Conservation (phyloP, 2,113 vertebrate genomes). For the Stercorarius parasiticus region DNA sequence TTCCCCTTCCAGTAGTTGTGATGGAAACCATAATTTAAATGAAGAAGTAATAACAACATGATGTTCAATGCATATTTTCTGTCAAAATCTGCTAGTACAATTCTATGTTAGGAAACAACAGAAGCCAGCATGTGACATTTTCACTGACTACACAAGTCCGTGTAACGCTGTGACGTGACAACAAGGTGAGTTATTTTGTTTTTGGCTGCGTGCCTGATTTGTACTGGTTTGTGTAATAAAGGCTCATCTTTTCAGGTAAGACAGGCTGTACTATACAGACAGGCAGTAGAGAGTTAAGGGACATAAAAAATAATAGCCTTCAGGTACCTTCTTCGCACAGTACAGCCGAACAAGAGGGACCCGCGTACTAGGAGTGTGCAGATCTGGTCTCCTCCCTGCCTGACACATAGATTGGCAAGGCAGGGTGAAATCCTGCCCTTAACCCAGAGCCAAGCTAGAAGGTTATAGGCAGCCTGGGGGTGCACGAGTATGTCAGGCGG, state of each 20-base stretch:
- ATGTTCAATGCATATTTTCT: not conserved
- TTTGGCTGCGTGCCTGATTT: not conserved
- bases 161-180: not conserved
- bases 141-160: not conserved
- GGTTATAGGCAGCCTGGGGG: not conserved
- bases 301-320: not conserved
- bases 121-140: not conserved
- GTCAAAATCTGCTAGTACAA: not conserved
- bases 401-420: not conserved
- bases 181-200: not conserved
- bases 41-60: not conserved
- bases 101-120: not conserved
- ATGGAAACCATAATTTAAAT: not conserved
- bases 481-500: accelerated
- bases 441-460: not conserved
- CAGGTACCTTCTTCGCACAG: not conserved
- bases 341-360: not conserved
- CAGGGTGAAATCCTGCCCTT: not conserved
- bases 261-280: not conserved
- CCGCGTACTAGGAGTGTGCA: accelerated
- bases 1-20: not conserved
- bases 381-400: not conserved
- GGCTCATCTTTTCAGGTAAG: not conserved
- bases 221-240: not conserved
- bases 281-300: not conserved